A percentile compares a stretch with the other conserved stretches of the same genome.
These are phyloP conservation scores for Zoanthus solanderi DNA, from an alignment of 92 coral and sea anemone genomes.

Conservation along the genomic window DNA sequence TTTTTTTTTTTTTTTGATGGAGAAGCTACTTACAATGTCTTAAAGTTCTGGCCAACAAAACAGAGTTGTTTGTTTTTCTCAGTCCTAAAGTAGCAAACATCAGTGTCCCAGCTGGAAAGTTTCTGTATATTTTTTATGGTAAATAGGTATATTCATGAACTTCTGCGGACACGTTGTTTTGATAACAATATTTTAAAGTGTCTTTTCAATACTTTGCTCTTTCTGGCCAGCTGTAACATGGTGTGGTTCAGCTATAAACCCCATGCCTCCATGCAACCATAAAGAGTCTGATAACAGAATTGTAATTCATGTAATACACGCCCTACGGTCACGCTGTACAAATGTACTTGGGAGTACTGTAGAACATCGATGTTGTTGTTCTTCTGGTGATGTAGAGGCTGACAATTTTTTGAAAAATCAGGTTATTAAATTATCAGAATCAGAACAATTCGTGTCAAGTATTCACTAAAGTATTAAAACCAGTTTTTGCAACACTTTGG, in stretches of 20 bases:
- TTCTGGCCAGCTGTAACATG: constrained; percentile 51
- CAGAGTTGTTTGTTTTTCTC: constrained; percentile 48
- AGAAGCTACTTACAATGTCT: constrained; percentile 1
- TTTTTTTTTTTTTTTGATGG: too few relatives aligned
- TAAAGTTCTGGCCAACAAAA: constrained; percentile 47
- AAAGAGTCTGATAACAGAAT: constrained; percentile 61
- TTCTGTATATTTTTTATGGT: constrained; percentile 35
- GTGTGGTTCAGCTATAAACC: constrained; percentile 43
- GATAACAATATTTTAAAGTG: too few relatives aligned
- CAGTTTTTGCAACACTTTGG: too few relatives aligned
- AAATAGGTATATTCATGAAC: constrained; percentile 7
- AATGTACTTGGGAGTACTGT: neutral
- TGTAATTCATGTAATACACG: constrained; percentile 32
- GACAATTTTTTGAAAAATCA: too few relatives aligned
- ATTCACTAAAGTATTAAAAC: too few relatives aligned
- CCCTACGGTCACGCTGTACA: neutral
- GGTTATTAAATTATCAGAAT: too few relatives aligned
- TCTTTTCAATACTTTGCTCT: constrained; percentile 31
- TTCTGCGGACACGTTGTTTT: neutral
- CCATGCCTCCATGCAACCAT: constrained; percentile 57
- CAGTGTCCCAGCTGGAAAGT: constrained; percentile 47
- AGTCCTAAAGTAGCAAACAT: constrained; percentile 36
- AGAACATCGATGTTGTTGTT: neutral
- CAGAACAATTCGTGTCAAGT: too few relatives aligned
- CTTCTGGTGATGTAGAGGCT: neutral